Evolutionary conservation across 2,888 invertebrate species (phyloP), one percentile per base, ranked within the genome.

Genomic region (Mystacides longicornis): DNA sequence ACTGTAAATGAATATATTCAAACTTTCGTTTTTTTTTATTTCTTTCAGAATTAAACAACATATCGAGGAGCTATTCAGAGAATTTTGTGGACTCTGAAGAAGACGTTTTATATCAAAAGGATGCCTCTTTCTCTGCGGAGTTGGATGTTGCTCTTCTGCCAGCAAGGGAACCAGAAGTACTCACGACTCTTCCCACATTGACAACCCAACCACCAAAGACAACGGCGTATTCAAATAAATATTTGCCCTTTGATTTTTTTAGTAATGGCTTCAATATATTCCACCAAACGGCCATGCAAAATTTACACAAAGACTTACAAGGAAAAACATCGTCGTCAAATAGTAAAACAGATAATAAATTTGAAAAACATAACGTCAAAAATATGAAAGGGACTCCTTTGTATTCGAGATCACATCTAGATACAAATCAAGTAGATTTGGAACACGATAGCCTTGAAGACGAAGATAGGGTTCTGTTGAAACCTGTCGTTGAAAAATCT

Each of bases 61-160:
- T 88, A 54, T 72, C 70, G 56, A 78, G 77, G 65, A 75, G 81
- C 60, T 80, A 81, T 57, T 70, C 68, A 55, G 81, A 81, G 51
- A 68, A 69, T 45, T 68, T 71, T 1, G 62, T 68, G 33, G 79
- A 81, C 64, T 75, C 78, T 50, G 82, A 81, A 65, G 83, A 82
- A 67, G 86, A 86, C 69, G 81, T 88, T 57, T 72, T 88, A 33
- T 86, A 86, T 65, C 86, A 87, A 70, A 88, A 87, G 70, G 88
- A 87, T 65, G 87, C 85, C 2, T 86, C 86, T 50, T 85, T 89
- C 70, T 87, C 87, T 62, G 87, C 86, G 27, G 86, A 87, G 71
- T 74, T 86, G 68, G 82, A 81, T 67, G 71, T 76, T 65, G 75
- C 77, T 52, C 19, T 58, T 14, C 74, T 77, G 71, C 75, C 61